phyloP scores from a whole-genome alignment of 2,797 vertebrate species.

The Otolemur crassicaudatus region DNA sequence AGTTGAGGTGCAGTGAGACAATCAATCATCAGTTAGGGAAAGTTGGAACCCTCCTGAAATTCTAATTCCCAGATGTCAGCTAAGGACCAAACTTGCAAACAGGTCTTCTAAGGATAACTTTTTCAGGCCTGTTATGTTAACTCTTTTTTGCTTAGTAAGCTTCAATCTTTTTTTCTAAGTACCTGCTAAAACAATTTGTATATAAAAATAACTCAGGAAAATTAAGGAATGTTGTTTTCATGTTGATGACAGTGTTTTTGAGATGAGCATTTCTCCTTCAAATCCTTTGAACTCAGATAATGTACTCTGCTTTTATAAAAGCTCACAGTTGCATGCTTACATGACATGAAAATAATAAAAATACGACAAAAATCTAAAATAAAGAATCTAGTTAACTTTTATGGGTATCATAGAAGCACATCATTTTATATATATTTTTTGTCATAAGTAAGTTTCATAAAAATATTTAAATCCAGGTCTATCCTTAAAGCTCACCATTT shows the following conservation, averaged over 20 bases:
- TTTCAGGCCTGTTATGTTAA: background rate
- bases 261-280: constrained; percentile 5
- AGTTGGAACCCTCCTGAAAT: background rate
- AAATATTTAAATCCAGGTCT: constrained; percentile 20
- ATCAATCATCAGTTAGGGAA: background rate
- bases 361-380: background rate
- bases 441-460: background rate
- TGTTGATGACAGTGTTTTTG: background rate
- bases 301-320: constrained; percentile 41
- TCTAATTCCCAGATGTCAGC: background rate
- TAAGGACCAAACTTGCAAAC: background rate
- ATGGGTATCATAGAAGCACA: background rate
- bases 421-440: background rate
- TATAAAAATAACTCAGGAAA: constrained; percentile 38
- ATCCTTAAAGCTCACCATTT: constrained; percentile 23
- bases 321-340: background rate
- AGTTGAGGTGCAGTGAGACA: background rate
- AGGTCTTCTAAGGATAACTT: background rate
- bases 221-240: constrained; percentile 1
- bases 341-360: constrained; percentile 37
- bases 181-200: constrained; percentile 3
- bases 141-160: background rate
- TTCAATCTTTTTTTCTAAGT: background rate
- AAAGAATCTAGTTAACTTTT: background rate
- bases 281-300: constrained; percentile 22